Percentiles rank a stretch among this genome's conserved stretches.
These are phyloP conservation scores for Liasis olivaceus DNA, from an alignment of 2,797 vertebrate genomes.

Conservation along the genomic window DNA sequence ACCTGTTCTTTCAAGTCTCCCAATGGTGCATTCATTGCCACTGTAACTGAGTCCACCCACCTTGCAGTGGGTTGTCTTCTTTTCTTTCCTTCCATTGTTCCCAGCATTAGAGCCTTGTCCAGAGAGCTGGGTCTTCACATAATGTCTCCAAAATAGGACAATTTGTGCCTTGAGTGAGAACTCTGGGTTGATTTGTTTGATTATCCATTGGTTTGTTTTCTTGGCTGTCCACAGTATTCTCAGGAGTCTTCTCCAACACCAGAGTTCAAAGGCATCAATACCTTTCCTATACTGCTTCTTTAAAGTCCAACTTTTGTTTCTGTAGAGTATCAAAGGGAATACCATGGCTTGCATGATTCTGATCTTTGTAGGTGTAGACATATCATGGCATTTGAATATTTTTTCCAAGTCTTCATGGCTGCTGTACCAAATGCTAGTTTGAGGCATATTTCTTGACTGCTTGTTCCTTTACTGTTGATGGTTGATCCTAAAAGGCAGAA, in stretches of 20 bases:
- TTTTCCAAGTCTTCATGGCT: background rate
- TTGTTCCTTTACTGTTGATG: background rate
- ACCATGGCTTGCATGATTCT: background rate
- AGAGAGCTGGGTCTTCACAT: background rate
- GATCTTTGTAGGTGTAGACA: background rate
- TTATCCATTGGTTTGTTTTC: background rate
- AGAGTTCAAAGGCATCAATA: background rate
- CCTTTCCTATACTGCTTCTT: background rate
- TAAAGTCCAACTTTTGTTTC: background rate
- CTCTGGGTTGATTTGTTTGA: background rate
- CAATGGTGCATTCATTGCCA: too few relatives aligned
- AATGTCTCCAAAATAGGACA: background rate
- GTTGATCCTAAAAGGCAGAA: background rate
- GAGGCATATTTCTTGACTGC: background rate
- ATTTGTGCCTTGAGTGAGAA: background rate
- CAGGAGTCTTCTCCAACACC: background rate
- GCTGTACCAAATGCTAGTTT: background rate
- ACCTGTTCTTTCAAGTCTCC: too few relatives aligned
- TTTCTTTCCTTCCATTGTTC: background rate
- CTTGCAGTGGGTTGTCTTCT: too few relatives aligned
- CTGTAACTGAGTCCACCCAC: too few relatives aligned
- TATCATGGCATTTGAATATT: background rate
- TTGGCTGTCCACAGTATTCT: background rate
- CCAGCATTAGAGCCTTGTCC: background rate
- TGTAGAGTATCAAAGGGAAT: background rate